Evolutionary conservation across 2,797 vertebrate species (phyloP).

Genomic region (Pseudochromis fuscus): DNA sequence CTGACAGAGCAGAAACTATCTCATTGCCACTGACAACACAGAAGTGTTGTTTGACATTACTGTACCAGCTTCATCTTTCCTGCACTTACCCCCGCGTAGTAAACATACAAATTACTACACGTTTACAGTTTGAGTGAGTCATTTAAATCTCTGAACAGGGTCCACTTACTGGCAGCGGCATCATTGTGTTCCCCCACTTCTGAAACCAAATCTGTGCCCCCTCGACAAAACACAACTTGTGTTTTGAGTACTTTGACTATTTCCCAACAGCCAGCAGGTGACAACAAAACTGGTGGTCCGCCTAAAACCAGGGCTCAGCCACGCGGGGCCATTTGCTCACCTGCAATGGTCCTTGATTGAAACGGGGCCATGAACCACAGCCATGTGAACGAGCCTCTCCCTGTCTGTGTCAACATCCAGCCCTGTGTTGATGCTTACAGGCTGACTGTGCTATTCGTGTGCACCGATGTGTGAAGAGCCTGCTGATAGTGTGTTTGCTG

Average conservation of each 20-base stretch:
- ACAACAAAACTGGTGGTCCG: slow-evolving; percentile 42
- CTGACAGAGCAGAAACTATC: slow-evolving; percentile 32
- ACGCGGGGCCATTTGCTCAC: slow-evolving; percentile 69
- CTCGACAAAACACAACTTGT: slow-evolving; percentile 48
- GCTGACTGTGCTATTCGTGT: slow-evolving; percentile 85
- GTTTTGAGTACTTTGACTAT: slow-evolving; percentile 24
- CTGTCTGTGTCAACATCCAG: slow-evolving; percentile 82
- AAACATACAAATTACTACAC: slow-evolving; percentile 10
- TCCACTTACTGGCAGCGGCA: slow-evolving; percentile 19
- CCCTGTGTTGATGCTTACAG: slow-evolving; percentile 79
- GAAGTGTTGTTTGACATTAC: slow-evolving; percentile 30
- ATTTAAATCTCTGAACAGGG: slow-evolving; percentile 27
- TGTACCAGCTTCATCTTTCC: slow-evolving; percentile 2
- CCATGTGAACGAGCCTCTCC: slow-evolving; percentile 70
- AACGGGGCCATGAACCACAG: slow-evolving; percentile 72
- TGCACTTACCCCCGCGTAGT: slow-evolving; percentile 2
- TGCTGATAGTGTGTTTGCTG: slow-evolving; percentile 85
- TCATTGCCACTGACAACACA: slow-evolving; percentile 11
- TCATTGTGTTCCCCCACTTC: slow-evolving; percentile 5
- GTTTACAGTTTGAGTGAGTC: slow-evolving; percentile 30
- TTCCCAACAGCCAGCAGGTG: slow-evolving; percentile 37
- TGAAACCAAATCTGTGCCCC: slow-evolving; percentile 35
- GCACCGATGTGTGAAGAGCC: slow-evolving; percentile 85
- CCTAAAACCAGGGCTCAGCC: slow-evolving; percentile 46
- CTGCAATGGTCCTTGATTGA: slow-evolving; percentile 80